phyloP scores from a whole-genome alignment of 2,888 invertebrate genomes.

The Clusia tigrina region DNA sequence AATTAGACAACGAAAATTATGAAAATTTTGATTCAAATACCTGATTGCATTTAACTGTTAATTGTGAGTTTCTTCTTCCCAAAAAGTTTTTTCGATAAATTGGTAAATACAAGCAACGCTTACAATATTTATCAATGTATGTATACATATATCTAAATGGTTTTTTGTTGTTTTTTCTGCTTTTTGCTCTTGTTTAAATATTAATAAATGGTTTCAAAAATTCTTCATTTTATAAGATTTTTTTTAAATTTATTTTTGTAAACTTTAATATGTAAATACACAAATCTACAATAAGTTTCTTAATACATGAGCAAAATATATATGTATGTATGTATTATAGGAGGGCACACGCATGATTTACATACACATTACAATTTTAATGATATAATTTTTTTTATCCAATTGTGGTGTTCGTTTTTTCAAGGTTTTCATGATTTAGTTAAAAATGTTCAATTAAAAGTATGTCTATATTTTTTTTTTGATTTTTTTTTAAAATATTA shows the following conservation, averaged over 20 bases:
- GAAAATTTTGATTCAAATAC: slow-evolving; percentile 53
- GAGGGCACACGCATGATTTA: slow-evolving; percentile 48
- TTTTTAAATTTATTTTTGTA: slow-evolving; percentile 36
- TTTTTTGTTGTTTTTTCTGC: slow-evolving; percentile 26
- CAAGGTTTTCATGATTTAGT: background rate
- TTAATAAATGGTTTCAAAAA: slow-evolving; percentile 8
- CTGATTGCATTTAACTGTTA: slow-evolving; percentile 48
- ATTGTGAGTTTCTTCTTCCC: slow-evolving; percentile 16
- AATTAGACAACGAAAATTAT: slow-evolving; percentile 25
- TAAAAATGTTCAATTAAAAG: background rate
- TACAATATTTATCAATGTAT: background rate
- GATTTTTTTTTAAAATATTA: slow-evolving; percentile 1
- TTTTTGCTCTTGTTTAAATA: slow-evolving; percentile 17
- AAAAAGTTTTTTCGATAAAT: slow-evolving; percentile 1
- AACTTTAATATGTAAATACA: slow-evolving; percentile 55
- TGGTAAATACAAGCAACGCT: slow-evolving; percentile 1
- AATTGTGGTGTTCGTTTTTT: slow-evolving; percentile 15
- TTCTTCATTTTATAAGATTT: background rate
- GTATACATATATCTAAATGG: slow-evolving; percentile 22
- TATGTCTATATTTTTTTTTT: background rate
- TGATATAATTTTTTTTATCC: slow-evolving; percentile 2
- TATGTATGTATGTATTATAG: slow-evolving; percentile 34
- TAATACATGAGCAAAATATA: slow-evolving; percentile 46
- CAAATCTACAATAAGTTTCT: slow-evolving; percentile 37
- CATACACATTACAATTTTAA: slow-evolving; percentile 22